Conservation (phyloP, 2,113 vertebrate genomes). For the Tiliqua scincoides region DNA sequence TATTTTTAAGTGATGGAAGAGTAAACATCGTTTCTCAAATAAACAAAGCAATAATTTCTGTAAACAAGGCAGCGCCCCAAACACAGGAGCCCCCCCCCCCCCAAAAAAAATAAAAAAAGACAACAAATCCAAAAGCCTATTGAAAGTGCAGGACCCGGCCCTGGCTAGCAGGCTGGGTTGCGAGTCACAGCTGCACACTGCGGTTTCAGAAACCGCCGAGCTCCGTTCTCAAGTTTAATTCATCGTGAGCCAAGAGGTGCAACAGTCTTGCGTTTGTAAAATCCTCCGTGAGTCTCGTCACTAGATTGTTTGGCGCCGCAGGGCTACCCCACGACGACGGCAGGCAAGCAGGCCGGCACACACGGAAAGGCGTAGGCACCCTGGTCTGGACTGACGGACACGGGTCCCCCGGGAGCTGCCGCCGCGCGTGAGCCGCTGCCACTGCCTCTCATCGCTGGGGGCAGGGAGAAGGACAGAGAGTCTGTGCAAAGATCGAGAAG, state of each 20-base stretch:
- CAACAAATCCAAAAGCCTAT: slow-evolving; percentile 96
- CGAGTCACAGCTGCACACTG: slow-evolving; percentile 98
- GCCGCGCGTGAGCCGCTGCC: slow-evolving; percentile 92
- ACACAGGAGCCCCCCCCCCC: slow-evolving; percentile 80
- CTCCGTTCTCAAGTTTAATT: slow-evolving; percentile 94
- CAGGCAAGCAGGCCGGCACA: slow-evolving; percentile 83
- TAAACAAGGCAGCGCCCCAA: slow-evolving; percentile 94
- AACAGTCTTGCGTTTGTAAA: slow-evolving; percentile 90
- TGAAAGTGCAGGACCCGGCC: slow-evolving; percentile 96
- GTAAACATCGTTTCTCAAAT: slow-evolving; percentile 92
- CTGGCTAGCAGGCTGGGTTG: slow-evolving; percentile 89
- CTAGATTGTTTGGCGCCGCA: slow-evolving; percentile 89
- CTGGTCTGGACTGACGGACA: slow-evolving; percentile 81
- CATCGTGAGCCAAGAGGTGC: slow-evolving; percentile 94
- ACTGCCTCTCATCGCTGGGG: slow-evolving; percentile 85
- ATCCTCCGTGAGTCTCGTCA: slow-evolving; percentile 90
- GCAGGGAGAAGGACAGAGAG: slow-evolving; percentile 83
- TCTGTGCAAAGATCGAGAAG: slow-evolving; percentile 98
- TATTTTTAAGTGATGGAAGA: slow-evolving; percentile 96
- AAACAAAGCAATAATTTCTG: slow-evolving; percentile 85
- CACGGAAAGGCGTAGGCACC: slow-evolving; percentile 92
- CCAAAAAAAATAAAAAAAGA: slow-evolving; percentile 64
- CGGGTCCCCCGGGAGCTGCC: slow-evolving; percentile 94
- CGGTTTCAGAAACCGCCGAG: slow-evolving; percentile 96
- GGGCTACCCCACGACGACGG: slow-evolving; percentile 80